Percentiles rank a stretch among this genome's conserved stretches.
Conservation (phyloP, 1,140 invertebrate species). For the Augochlora pura region DNA sequence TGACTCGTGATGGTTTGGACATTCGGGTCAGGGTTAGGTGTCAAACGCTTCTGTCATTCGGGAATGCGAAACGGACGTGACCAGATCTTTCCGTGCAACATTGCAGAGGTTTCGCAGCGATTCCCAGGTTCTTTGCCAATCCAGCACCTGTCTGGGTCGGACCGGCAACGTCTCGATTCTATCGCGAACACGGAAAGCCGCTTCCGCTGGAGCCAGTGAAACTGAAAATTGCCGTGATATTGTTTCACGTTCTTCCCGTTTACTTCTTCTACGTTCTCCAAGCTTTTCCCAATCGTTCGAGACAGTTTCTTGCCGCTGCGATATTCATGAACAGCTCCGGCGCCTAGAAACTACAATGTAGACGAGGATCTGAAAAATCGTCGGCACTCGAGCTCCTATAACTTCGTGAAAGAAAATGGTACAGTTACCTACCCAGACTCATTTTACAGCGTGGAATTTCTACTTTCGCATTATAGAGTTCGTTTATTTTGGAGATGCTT, state of each 20-base stretch:
- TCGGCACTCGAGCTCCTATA: no score
- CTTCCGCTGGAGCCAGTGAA: conserved; percentile 70
- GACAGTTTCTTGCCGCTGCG: background rate
- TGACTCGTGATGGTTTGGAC: no score
- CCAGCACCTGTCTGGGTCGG: conserved; percentile 57
- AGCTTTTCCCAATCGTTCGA: conserved; percentile 9
- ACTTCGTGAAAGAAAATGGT: no score
- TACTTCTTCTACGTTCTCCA: background rate
- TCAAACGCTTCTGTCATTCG: background rate
- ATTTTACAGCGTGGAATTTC: no score
- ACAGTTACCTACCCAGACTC: no score
- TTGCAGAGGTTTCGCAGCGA: background rate
- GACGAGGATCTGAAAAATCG: background rate
- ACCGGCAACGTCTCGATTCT: conserved; percentile 64
- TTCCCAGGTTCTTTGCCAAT: background rate
- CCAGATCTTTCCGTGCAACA: background rate
- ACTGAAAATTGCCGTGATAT: conserved; percentile 68
- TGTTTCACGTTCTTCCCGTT: conserved; percentile 41
- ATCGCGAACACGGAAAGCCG: conserved; percentile 50
- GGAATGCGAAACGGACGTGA: background rate
- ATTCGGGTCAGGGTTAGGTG: background rate
- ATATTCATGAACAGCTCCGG: background rate
- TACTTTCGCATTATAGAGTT: no score
- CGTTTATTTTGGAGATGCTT: no score
- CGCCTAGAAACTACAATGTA: no score